These are phyloP conservation scores for Mactromeris polynyma DNA, from an alignment of 2,888 invertebrate genomes.

Conservation along the genomic window DNA sequence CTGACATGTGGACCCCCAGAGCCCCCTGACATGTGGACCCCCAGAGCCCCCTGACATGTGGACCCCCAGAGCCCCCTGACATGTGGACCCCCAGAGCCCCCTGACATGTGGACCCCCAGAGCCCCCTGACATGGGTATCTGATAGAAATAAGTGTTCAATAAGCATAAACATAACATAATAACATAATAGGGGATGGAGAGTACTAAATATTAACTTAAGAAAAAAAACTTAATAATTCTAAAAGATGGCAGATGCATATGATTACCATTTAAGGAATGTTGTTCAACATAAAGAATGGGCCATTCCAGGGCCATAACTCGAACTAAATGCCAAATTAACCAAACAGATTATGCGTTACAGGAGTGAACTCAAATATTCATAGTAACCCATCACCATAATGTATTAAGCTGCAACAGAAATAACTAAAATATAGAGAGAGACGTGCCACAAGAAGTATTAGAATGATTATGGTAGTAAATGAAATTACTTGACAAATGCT, in stretches of 20 bases:
- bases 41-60: conserved; percentile 39
- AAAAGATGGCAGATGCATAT: background rate
- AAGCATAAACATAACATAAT: background rate
- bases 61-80: conserved; percentile 34
- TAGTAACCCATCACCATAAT: background rate
- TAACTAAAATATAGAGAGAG: background rate
- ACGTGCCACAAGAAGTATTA: background rate
- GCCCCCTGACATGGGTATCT: conserved; percentile 50
- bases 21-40: conserved; percentile 38
- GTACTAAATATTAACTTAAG: background rate
- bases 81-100: conserved; percentile 29
- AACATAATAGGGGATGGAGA: background rate
- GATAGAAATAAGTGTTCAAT: conserved; percentile 18
- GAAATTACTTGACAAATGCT: background rate
- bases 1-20: no score
- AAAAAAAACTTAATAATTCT: background rate
- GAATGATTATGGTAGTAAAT: background rate
- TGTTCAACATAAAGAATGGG: background rate
- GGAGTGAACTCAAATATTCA: background rate
- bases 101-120: conserved; percentile 34
- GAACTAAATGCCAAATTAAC: background rate
- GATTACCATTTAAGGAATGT: background rate
- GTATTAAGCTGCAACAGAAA: background rate
- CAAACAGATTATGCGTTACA: background rate
- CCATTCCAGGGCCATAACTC: background rate